Evolutionary conservation across 1,140 invertebrate species (phyloP).

Genomic region (Drosophila chauvacae): DNA sequence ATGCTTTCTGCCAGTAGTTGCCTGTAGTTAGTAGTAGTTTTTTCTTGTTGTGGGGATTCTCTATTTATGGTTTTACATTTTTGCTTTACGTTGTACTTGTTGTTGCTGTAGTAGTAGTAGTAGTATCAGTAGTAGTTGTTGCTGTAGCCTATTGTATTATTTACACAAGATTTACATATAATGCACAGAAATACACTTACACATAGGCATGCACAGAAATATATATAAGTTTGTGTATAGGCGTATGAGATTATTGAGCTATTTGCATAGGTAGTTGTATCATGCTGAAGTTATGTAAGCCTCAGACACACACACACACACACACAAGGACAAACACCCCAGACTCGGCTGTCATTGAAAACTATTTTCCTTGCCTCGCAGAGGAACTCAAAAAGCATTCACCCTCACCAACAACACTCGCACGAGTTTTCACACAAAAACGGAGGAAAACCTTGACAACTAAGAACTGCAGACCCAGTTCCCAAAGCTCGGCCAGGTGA

Average conservation of each 20-base stretch:
- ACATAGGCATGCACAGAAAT: conserved; percentile 44
- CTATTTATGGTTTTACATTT: conserved; percentile 63
- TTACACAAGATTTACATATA: conserved; percentile 65
- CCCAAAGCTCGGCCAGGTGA: conserved; percentile 37
- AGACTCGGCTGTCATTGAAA: conserved; percentile 56
- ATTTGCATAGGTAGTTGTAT: conserved; percentile 22
- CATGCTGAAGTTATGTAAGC: conserved; percentile 70
- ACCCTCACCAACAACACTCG: conserved; percentile 18
- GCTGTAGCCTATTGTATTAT: conserved; percentile 70
- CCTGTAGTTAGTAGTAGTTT: conserved; percentile 52
- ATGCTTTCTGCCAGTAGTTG: conserved; percentile 66
- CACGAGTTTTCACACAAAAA: conserved; percentile 13
- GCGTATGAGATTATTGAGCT: conserved; percentile 17
- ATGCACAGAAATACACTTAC: conserved; percentile 42
- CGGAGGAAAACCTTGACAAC: conserved; percentile 47
- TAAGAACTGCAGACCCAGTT: conserved; percentile 51
- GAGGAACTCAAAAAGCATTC: conserved; percentile 39
- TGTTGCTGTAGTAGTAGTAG: conserved; percentile 37
- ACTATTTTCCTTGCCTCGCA: conserved; percentile 31
- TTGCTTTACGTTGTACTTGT: conserved; percentile 51
- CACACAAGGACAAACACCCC: conserved; percentile 9
- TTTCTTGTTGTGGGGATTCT: conserved; percentile 56
- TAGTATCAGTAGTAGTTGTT: conserved; percentile 32
- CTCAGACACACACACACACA: conserved; percentile 13
- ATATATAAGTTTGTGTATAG: conserved; percentile 8